Base-by-base conservation (phyloP, 2,888 invertebrate species). In the Ichneumoninae sp. region DNA sequence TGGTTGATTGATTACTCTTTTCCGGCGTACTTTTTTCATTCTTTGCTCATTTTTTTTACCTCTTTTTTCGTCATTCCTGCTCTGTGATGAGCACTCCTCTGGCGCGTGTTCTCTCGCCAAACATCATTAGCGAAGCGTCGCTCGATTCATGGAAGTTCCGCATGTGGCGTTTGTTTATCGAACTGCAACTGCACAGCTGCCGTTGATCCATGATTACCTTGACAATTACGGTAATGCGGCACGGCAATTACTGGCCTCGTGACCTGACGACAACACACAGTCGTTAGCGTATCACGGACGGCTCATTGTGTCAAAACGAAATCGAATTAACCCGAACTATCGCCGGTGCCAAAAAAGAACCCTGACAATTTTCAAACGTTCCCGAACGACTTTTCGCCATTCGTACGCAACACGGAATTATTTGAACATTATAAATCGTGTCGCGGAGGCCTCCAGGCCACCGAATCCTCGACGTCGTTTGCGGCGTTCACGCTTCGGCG, bases 1-100 rank as follows among this genome's bases (percentile, higher is more conserved):
- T 44, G 47, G 22, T 71, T 79, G 60, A 70, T 83, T 83, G 75
- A 83, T 83, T 79, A 79, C 70, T 70, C 65, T 80, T 71, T 83
- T 83, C 75, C 75, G 65, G 3, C 44, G 47, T 36, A 22, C 50
- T 30, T 57, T 22, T 69, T 54, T 63, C 26, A 40, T 44, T 50
- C 40, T 33, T 47, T 40, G 40, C 10, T 40, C 3, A 47, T 16
- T 19, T 68, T 50, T 19, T 65, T 68, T 40, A 3, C 1, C 13
- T 50, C 7, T 54, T 69, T 63, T 69, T 33, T 63, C 16, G 69
- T 73, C 26, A 30, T 66, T n/a, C 30, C 52, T 30, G 13, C 16
- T 40, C 65, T 40, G 30, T 63, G 16, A 63, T 33, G 33, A 63
- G 36, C 36, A 50, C 19, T 50, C 52, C 33, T 63, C 73, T 52